Percentiles rank a stretch among this genome's conserved stretches.
phyloP scores from a whole-genome alignment of 2,888 invertebrate genomes.

The Lacanobia oleracea region DNA sequence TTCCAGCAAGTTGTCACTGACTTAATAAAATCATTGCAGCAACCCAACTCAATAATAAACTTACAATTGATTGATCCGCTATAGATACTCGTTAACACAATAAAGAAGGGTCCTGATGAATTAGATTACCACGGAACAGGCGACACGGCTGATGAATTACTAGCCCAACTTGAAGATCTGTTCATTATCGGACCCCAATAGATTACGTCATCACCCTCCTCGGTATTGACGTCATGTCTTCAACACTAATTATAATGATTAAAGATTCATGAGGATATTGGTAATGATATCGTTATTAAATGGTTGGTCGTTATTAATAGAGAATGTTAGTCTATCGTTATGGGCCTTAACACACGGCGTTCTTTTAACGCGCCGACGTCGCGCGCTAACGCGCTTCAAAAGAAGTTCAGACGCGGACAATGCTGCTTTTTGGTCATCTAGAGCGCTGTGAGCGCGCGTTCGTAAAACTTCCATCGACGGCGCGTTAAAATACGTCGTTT shows the following conservation, averaged over 20 bases:
- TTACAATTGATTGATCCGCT: slow-evolving; percentile 50
- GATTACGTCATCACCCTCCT: slow-evolving; percentile 55
- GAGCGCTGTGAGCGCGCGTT: no score
- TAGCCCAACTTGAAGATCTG: slow-evolving; percentile 57
- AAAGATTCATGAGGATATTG: slow-evolving; percentile 30
- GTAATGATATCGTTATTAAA: slow-evolving; percentile 5
- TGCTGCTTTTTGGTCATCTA: no score
- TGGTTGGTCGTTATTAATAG: not conserved
- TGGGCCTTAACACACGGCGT: no score
- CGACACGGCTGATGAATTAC: slow-evolving; percentile 63
- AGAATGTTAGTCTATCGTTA: no score
- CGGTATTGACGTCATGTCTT: slow-evolving; percentile 42
- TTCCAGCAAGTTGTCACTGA: not conserved
- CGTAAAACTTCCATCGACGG: no score
- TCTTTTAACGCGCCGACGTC: no score
- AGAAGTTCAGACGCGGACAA: no score
- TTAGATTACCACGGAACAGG: slow-evolving; percentile 52
- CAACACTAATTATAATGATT: slow-evolving; percentile 43
- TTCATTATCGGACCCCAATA: slow-evolving; percentile 60
- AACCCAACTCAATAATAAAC: slow-evolving; percentile 33
- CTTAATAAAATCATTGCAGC: slow-evolving; percentile 8
- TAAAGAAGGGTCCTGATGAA: slow-evolving; percentile 53
- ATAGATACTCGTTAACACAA: slow-evolving; percentile 54
- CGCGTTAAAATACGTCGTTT: no score
- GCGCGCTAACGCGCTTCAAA: no score